Evolutionary conservation across 2,888 invertebrate genomes (phyloP).

Genomic region (Clistopyga incitator): DNA sequence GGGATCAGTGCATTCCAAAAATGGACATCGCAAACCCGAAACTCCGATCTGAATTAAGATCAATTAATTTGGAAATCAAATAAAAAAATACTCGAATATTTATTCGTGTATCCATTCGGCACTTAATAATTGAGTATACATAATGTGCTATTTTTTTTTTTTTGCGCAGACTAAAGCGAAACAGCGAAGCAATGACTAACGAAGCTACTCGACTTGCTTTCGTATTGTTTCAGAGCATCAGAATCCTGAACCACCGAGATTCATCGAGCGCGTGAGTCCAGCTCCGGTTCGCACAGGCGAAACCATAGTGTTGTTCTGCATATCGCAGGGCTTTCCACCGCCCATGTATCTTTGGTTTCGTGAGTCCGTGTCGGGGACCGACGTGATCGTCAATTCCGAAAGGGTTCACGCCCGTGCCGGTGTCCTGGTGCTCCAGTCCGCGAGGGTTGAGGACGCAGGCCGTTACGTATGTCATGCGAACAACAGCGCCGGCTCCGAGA

Average conservation of each 20-base stretch:
- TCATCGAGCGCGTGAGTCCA: conserved; percentile 83
- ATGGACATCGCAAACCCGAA: no score
- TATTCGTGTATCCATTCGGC: no score
- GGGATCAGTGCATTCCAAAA: no score
- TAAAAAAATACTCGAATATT: no score
- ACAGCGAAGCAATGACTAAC: no score
- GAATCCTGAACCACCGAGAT: conserved; percentile 82
- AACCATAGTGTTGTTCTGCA: conserved; percentile 85
- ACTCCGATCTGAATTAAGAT: no score
- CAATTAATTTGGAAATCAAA: no score
- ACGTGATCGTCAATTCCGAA: conserved; percentile 82
- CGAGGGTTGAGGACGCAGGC: conserved; percentile 91
- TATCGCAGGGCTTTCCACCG: conserved; percentile 85
- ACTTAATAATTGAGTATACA: no score
- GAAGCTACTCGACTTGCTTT: no score
- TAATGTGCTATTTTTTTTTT: no score
- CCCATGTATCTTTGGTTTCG: conserved; percentile 84
- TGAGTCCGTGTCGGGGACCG: conserved; percentile 80
- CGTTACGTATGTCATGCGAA: conserved; percentile 96
- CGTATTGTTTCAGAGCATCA: conserved; percentile 80
- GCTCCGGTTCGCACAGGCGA: conserved; percentile 83
- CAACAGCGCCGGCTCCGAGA: conserved; percentile 91
- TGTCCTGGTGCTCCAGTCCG: conserved; percentile 82
- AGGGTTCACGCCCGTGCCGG: conserved; percentile 82
- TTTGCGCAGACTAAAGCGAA: no score